Evolutionary conservation across 2,113 vertebrate species (phyloP).

Genomic region (Rhinopomastus cyanomelas): DNA sequence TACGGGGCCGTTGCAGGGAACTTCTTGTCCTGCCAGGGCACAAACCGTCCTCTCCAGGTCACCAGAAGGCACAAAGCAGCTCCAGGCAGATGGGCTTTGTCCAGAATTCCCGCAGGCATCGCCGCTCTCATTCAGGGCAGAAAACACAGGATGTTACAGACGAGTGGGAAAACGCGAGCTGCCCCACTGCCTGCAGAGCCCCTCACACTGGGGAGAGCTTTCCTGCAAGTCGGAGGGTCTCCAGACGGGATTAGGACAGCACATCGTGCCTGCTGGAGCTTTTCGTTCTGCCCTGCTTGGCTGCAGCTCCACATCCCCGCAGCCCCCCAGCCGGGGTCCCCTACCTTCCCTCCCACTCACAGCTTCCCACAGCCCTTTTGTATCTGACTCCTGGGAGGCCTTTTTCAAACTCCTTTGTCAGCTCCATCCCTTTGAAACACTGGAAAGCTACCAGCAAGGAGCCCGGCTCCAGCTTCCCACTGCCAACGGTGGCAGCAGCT

Average conservation of each 20-base stretch:
- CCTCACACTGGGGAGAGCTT: conserved; percentile 29
- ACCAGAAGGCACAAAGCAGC: conserved; percentile 54
- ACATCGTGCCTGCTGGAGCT: not conserved
- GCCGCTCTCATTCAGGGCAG: conserved; percentile 45
- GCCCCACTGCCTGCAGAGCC: conserved; percentile 48
- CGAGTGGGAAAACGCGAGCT: conserved; percentile 48
- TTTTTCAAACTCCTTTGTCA: conserved; percentile 45
- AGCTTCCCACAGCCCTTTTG: conserved; percentile 42
- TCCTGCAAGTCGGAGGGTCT: conserved; percentile 55
- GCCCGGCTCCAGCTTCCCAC: not conserved
- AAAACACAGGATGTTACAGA: conserved; percentile 71
- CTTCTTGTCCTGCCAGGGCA: conserved; percentile 57
- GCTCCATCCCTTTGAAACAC: not conserved
- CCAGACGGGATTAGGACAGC: conserved; percentile 59
- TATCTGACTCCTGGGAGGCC: conserved; percentile 4
- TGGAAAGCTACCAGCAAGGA: not conserved
- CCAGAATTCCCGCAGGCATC: conserved; percentile 29
- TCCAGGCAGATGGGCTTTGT: conserved; percentile 45
- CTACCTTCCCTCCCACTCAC: not conserved
- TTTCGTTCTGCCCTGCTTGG: conserved; percentile 34
- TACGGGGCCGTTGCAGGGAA: conserved; percentile 41
- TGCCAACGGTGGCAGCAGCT: not conserved
- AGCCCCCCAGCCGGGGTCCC: not conserved
- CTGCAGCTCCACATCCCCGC: not conserved
- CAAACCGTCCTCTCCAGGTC: conserved; percentile 18